Conservation (phyloP, 2,888 invertebrate species). For the Cantharis flavilabris region DNA sequence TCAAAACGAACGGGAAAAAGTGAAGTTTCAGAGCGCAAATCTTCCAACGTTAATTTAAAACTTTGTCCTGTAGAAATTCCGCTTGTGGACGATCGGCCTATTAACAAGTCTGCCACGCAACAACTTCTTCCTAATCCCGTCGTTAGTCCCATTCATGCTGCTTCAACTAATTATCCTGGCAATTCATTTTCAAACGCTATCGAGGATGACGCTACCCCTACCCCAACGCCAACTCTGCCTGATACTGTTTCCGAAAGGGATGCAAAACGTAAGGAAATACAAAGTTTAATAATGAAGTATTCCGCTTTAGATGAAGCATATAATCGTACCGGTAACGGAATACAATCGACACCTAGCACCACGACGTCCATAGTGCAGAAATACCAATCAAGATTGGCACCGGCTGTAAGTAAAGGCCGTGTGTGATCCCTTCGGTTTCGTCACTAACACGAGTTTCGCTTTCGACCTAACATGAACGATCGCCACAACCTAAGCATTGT, state of each 20-base stretch:
- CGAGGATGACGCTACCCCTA: constrained; percentile 58
- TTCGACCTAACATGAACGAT: constrained; percentile 36
- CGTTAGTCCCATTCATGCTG: background rate
- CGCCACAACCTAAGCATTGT: constrained; percentile 38
- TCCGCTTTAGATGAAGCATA: constrained; percentile 77
- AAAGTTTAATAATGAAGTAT: constrained; percentile 81
- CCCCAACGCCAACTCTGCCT: constrained; percentile 56
- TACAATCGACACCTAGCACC: constrained; percentile 37
- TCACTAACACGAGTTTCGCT: constrained; percentile 43
- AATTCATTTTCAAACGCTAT: constrained; percentile 24
- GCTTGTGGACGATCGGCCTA: constrained; percentile 36
- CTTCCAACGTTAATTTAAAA: constrained; percentile 54
- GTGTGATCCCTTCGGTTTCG: constrained; percentile 38
- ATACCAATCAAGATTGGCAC: constrained; percentile 44
- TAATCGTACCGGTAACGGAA: constrained; percentile 56
- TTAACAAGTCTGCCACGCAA: constrained; percentile 4
- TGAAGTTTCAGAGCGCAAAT: constrained; percentile 61
- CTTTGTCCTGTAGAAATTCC: constrained; percentile 59
- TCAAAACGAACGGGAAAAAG: constrained; percentile 66
- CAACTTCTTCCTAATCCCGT: background rate
- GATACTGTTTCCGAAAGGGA: constrained; percentile 73
- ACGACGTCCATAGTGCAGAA: constrained; percentile 50
- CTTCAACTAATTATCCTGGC: background rate
- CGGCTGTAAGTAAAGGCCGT: constrained; percentile 53
- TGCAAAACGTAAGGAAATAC: constrained; percentile 81